Evolutionary conservation across 2,797 vertebrate genomes (phyloP), one percentile per base, ranked within the genome.

Genomic region (Oreochromis mossambicus): DNA sequence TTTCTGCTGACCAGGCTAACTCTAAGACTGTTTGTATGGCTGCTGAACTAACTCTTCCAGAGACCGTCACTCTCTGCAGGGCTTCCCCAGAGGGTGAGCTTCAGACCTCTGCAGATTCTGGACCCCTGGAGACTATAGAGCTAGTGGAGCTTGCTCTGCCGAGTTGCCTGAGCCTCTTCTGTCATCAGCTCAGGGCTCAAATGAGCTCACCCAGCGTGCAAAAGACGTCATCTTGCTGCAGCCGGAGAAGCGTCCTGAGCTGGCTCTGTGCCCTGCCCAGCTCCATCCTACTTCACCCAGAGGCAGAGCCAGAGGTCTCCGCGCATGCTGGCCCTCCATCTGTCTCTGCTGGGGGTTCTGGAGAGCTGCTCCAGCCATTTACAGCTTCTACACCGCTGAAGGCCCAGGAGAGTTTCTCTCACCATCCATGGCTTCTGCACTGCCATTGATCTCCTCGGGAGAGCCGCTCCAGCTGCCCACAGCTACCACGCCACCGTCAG

Each of bases 321-420:
- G 1, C 55, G 4, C 29, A 15, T 58, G 29, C 55, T 6, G 29
- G 29, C 29, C 8, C 8, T 32, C 55, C 26, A 32, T 32, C 14
- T 58, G 55, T 17, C 3, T 56, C 26, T 0, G 55, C 55, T 17
- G 26, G 3, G 14, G 13, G 54, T 7, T 58, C 26, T 29, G 55
- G 26, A 29, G 55, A 5, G 7, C 24, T 3, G 13, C 54, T 26
- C 24, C 54, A 55, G 54, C 4, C 24, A 14, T 55, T 55, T 55
- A 8, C 1, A 0, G 12, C 54, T 55, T 5, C 24, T 55, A 8
- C 26, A 24, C 24, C 1, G 0, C 54, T 26, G 24, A 19, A 9
- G 3, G 54, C 7, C 26, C 24, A 15, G 54, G 24, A 55, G 54
- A 55, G 54, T 55, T 55, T 29, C 54, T 55, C 13, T 29, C 13